Base-by-base conservation (phyloP, 2,888 invertebrate genomes). In the Bellardia pandia region DNA sequence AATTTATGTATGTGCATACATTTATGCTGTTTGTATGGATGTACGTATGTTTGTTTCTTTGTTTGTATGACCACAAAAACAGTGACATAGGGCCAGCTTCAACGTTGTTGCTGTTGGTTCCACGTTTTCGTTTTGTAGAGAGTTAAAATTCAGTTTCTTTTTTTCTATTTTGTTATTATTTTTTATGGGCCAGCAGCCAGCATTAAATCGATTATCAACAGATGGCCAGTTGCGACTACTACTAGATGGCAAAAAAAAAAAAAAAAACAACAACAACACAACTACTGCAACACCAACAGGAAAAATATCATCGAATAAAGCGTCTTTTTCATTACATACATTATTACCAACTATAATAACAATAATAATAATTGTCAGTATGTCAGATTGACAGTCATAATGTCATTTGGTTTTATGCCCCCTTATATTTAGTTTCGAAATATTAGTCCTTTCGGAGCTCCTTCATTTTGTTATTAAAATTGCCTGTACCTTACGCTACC, bases 171-270 rank as follows among this genome's bases (percentile, higher is more conserved):
- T n/a, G 9, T 68, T 71, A 48, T 85, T 71, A 48, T 75, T 69
- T 85, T 81, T 86, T 86, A 82, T 82, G 66, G 77, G 86, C 81
- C 77, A 86, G 68, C 58, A 82, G 86, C 68, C 77, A 86, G 86
- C 86, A 82, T 82, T 77, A 81, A 86, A 86, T 86, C 86, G 86
- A 86, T 86, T 86, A 86, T 78, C 81, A 86, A 86, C 86, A 86
- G 86, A 86, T 86, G 86, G 86, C 77, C 86, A 72, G 83, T 83
- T 71, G 62, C 71, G 71, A 80, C 71, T 62, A 62, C 58, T 48
- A 37, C 42, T 45, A 64, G 60, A 68, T n/a, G 66, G 30, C 42
- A 72, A 60, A 68, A 62, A 62, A 66, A 3, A 45, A 64, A 16
- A 33, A 79, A 71, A 58, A 4, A 30, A 33, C 2, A 9, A 40